Conservation (phyloP, 2,797 vertebrate species). For the Acipenser transmontanus region DNA sequence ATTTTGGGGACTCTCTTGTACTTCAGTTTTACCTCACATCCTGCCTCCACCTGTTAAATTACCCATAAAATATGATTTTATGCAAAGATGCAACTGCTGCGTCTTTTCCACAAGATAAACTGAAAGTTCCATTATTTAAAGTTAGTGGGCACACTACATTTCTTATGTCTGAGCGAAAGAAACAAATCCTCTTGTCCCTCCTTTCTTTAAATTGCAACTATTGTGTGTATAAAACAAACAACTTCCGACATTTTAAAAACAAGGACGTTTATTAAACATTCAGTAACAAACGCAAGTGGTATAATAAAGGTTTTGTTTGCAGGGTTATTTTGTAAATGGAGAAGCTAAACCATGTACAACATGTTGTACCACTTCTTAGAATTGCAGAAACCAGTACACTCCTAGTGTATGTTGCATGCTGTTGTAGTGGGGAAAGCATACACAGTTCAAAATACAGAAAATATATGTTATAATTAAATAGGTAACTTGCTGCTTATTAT, state of each 20-base stretch:
- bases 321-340: slow-evolving; percentile 30
- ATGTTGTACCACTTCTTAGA: slow-evolving; percentile 27
- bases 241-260: slow-evolving; percentile 21
- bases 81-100: too few relatives aligned
- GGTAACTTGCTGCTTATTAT: neutral
- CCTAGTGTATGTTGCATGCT: slow-evolving; percentile 14
- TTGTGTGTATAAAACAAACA: too few relatives aligned
- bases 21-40: too few relatives aligned
- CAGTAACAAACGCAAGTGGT: slow-evolving; percentile 41
- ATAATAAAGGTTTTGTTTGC: slow-evolving; percentile 30
- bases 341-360: slow-evolving; percentile 36
- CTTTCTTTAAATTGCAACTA: too few relatives aligned
- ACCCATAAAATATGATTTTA: too few relatives aligned
- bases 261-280: slow-evolving; percentile 42
- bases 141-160: too few relatives aligned
- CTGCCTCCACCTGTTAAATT: too few relatives aligned
- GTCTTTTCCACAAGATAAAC: too few relatives aligned
- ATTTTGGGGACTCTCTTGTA: too few relatives aligned
- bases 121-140: too few relatives aligned
- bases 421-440: slow-evolving; percentile 10
- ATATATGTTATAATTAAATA: neutral
- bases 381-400: neutral
- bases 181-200: too few relatives aligned
- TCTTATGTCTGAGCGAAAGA: too few relatives aligned
- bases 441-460: neutral